phyloP scores from a whole-genome alignment of 2,888 invertebrate species.

The Tanaodytes sp. region DNA sequence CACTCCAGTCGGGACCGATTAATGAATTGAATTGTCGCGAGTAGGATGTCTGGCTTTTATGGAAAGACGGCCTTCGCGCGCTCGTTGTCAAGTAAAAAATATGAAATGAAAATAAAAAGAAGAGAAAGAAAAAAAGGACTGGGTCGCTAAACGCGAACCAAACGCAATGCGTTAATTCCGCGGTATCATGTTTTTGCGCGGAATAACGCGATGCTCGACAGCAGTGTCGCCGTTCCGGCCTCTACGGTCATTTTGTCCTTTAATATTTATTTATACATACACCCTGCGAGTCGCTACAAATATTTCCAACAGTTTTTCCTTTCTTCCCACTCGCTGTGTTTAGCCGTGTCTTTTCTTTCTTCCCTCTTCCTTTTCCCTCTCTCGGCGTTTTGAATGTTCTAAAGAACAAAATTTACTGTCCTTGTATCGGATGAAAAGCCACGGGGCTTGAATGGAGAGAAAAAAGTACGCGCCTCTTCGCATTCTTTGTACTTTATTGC shows the following conservation, averaged over 20 bases:
- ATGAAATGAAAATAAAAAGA: no score
- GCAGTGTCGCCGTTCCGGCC: background rate
- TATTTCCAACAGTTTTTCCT: no score
- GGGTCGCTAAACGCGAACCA: conserved; percentile 10
- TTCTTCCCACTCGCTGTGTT: no score
- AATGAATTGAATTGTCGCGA: conserved; percentile 42
- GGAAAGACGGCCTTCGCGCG: conserved; percentile 27
- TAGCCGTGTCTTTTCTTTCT: no score
- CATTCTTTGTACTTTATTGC: conserved; percentile 30
- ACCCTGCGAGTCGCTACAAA: no score
- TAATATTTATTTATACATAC: no score
- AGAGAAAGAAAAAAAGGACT: conserved; percentile 24
- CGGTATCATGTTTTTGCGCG: no score
- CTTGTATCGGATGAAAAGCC: conserved; percentile 14
- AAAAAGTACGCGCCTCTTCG: conserved; percentile 21
- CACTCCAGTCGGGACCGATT: conserved; percentile 33
- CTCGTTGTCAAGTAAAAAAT: background rate
- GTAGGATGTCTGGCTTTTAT: conserved; percentile 32
- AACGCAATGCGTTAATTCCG: conserved; percentile 21
- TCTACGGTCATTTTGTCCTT: background rate
- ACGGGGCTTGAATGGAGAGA: conserved; percentile 10
- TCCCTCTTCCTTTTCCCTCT: conserved; percentile 1
- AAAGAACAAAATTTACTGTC: conserved; percentile 14
- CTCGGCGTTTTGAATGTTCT: no score
- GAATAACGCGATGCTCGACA: no score